Percentiles rank a stretch among this genome's conserved stretches.
These are phyloP conservation scores for Thaleichthys pacificus DNA, from an alignment of 2,797 vertebrate species.

Conservation along the genomic window DNA sequence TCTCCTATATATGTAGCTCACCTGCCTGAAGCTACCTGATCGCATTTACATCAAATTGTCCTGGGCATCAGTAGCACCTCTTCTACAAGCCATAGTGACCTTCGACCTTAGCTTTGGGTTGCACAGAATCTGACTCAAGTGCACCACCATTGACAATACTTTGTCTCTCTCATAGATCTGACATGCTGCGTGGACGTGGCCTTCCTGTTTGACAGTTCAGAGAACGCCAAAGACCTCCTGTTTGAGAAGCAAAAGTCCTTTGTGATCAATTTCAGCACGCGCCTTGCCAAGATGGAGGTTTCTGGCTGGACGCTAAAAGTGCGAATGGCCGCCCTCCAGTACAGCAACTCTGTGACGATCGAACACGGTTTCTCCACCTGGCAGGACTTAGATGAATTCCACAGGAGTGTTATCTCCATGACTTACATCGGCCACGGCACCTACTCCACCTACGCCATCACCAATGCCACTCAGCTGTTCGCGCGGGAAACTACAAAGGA, in stretches of 20 bases:
- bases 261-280: constrained; percentile 74
- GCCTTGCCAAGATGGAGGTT: constrained; percentile 71
- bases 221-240: constrained; percentile 78
- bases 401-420: constrained; percentile 68
- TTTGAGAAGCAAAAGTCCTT: constrained; percentile 85
- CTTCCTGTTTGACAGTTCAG: constrained; percentile 91
- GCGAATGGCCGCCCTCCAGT: constrained; percentile 83
- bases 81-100: too few relatives aligned
- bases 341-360: constrained; percentile 83
- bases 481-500: constrained; percentile 71
- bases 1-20: too few relatives aligned
- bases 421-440: constrained; percentile 87
- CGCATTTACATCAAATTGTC: too few relatives aligned
- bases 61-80: too few relatives aligned
- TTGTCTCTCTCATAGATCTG: constrained; percentile 43
- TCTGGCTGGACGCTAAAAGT: constrained; percentile 67
- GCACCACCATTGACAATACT: not conserved
- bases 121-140: too few relatives aligned
- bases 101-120: too few relatives aligned
- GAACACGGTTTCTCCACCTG: constrained; percentile 80
- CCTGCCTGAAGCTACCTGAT: too few relatives aligned
- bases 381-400: constrained; percentile 79
- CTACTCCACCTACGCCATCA: constrained; percentile 85
- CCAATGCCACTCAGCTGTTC: constrained; percentile 82
- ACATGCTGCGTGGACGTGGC: constrained; percentile 72